Base-by-base conservation (phyloP, 2,113 vertebrate species). In the Ictalurus furcatus region DNA sequence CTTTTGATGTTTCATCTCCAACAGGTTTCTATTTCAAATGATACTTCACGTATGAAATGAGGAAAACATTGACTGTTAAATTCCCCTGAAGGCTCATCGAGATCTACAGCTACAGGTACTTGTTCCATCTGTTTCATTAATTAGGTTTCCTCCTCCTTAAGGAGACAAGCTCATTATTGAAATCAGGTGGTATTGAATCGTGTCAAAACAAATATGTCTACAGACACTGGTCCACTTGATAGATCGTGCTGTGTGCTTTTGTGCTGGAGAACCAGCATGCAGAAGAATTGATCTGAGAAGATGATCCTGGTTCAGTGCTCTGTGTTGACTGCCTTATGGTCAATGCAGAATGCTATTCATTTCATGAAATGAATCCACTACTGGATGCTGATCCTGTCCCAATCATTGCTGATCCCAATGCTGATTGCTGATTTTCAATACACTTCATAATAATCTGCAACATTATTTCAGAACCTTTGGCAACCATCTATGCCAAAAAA, bases 1-100 rank as follows among this genome's bases (percentile, higher is more conserved):
- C 91, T 94, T 89, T 88, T 93, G 92, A 93, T 93, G 92, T 91
- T 89, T 71, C 86, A 84, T 85, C 88, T 93, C 78, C 84, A 81
- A 88, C 84, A 82, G 91, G 71, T 86, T 80, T 69, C 23, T 37
- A 54, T 63, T 73, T 82, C 19, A 71, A 82, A 81, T 73, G 84
- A 82, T 56, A 69, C 84, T 67, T 85, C 44, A 71, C n/a, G 30
- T 19, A 86, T n/a, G 61, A 81, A 81, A 86, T 54, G 63, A 80
- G 40, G 63, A 89, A 40, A 54, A 44, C 23, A 84, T 84, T 63
- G 34, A 61, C 58, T 44, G 63, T 73, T 59, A 56, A 17, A 73
- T 83, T 73, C 67, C 56, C 81, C 28, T n/a, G 63, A 71, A 82
- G 34, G 63, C 65, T 83, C 54, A 73, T 73, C 17, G 8, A 73